phyloP scores from a whole-genome alignment of 2,797 vertebrate species.

The Neosalanx taihuensis region DNA sequence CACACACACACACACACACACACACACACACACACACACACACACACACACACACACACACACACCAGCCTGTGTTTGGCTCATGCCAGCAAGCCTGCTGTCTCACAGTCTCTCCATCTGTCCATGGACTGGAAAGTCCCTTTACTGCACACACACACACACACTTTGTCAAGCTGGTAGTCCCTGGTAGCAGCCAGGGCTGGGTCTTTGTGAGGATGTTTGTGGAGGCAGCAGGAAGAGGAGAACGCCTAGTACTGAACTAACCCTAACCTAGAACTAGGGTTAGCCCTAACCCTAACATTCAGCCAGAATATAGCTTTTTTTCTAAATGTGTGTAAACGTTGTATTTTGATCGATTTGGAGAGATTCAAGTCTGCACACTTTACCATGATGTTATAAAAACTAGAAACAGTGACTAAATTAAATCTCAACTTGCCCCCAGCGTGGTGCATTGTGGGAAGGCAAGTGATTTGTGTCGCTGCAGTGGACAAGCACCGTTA shows the following conservation, averaged over 20 bases:
- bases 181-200: slow-evolving; percentile 64
- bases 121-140: slow-evolving; percentile 75
- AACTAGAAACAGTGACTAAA: too few relatives aligned
- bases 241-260: not conserved
- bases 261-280: too few relatives aligned
- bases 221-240: slow-evolving; percentile 44
- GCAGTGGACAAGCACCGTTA: too few relatives aligned
- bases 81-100: slow-evolving; percentile 77
- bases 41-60: slow-evolving; percentile 42
- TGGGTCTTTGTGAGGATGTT: slow-evolving; percentile 71
- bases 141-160: slow-evolving; percentile 45
- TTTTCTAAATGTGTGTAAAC: too few relatives aligned
- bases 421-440: too few relatives aligned
- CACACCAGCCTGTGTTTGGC: slow-evolving; percentile 64
- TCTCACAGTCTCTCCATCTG: slow-evolving; percentile 80
- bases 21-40: slow-evolving; percentile 30
- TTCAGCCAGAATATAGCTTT: too few relatives aligned
- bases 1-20: slow-evolving; percentile 45
- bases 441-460: too few relatives aligned
- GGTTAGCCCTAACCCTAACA: too few relatives aligned
- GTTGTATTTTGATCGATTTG: too few relatives aligned
- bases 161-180: slow-evolving; percentile 64
- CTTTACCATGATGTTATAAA: too few relatives aligned
- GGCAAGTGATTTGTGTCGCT: too few relatives aligned
- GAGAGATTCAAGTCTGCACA: too few relatives aligned